Evolutionary conservation across 2,888 invertebrate species (phyloP), one percentile per base, ranked within the genome.

Genomic region (Neria commutata): DNA sequence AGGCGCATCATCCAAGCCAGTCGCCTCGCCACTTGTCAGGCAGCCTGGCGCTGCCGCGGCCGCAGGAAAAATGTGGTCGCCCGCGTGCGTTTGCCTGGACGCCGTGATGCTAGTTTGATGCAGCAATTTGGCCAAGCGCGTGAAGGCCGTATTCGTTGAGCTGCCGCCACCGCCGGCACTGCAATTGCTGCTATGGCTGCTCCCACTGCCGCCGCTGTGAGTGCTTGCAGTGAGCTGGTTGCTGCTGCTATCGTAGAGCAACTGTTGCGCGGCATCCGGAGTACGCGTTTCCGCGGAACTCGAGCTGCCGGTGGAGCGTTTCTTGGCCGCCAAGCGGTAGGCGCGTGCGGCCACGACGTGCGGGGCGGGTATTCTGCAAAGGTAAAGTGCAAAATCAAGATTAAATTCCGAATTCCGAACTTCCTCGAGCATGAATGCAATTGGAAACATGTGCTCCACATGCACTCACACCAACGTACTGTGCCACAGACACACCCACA

Each of bases 261-360:
- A 48, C 29, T 60, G 59, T 25, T 34, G 37, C n/a, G n/a, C 16
- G 2, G 23, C 25, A 25, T 4, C 4, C 26, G 58, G 17, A n/a
- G n/a, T n/a, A 19, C 47, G 63, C 42, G 55, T 60, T 23, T 60
- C 59, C 8, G 49, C n/a, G n/a, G n/a, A 53, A 11, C 26, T n/a
- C 23, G 75, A 67, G 56, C 58, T 65, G 73, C 79, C 64, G 8
- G 67, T 66, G 53, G 68, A 67, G 52, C 75, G 73, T 65, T 78
- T 78, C 52, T 76, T 69, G 6, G 83, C 78, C 62, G 78, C 69
- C 69, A 85, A 83, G 37, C 85, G 83, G 76, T 85, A 85, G 48
- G 85, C 85, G 63, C 84, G 81, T 33, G 85, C 85, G 29, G 86
- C 83, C 34, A 85, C 84, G 56, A 85, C 83, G 70, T 85, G 86